Percentiles rank a stretch among this genome's conserved stretches.
Conservation (phyloP, 2,888 invertebrate species). For the Oligia strigilis region DNA sequence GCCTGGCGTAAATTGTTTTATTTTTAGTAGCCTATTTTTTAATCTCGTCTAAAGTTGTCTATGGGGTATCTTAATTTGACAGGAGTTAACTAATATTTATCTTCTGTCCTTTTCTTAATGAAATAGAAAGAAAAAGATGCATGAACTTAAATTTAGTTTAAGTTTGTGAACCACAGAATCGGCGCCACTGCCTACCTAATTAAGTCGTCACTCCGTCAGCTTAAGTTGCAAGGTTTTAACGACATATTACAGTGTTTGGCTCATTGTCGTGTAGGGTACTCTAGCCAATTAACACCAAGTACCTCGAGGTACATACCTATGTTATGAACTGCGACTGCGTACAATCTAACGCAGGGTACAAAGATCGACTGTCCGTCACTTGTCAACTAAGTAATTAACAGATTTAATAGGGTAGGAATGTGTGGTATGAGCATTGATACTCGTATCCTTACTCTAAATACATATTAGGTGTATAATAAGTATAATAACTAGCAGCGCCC, state of each 20-base stretch:
- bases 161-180: too few relatives aligned
- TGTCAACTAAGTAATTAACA: conserved; percentile 33
- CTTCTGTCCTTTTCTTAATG: too few relatives aligned
- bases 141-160: too few relatives aligned
- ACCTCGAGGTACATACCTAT: neutral
- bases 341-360: conserved; percentile 49
- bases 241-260: conserved; percentile 24
- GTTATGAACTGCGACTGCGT: conserved; percentile 12
- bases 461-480: too few relatives aligned
- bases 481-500: too few relatives aligned
- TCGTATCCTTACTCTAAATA: too few relatives aligned
- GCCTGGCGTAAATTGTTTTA: too few relatives aligned
- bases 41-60: too few relatives aligned
- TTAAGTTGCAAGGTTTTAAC: conserved; percentile 33
- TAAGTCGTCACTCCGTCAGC: conserved; percentile 10
- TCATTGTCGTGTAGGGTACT: conserved; percentile 20
- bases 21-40: too few relatives aligned
- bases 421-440: neutral
- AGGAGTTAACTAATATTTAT: too few relatives aligned
- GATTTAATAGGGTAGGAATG: conserved; percentile 31
- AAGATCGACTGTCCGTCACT: conserved; percentile 30
- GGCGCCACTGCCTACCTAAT: conserved; percentile 35
- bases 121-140: too few relatives aligned
- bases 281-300: conserved; percentile 53
- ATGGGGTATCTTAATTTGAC: too few relatives aligned